A percentile compares a stretch with the other conserved stretches of the same genome.
phyloP scores from a whole-genome alignment of 2,888 invertebrate species.

The Nycteola revayana region DNA sequence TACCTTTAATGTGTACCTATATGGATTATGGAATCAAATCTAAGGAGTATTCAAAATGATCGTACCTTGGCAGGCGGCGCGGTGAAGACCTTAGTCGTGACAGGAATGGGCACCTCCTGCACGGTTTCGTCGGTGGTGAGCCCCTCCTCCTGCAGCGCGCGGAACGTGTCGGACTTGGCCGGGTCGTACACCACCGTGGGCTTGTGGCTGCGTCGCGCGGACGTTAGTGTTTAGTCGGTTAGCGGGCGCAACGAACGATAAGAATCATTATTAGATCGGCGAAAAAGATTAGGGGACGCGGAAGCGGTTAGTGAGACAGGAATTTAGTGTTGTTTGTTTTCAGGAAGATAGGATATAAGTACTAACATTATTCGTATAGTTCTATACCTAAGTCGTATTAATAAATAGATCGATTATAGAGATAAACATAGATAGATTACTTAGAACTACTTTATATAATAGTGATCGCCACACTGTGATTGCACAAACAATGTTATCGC shows the following conservation, averaged over 20 bases:
- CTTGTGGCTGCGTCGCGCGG: conserved; percentile 78
- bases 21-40: too few relatives aligned
- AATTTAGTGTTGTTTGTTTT: conserved; percentile 79
- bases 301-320: conserved; percentile 59
- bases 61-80: conserved; percentile 83
- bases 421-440: conserved; percentile 42
- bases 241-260: conserved; percentile 72
- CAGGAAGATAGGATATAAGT: conserved; percentile 92
- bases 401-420: conserved; percentile 34
- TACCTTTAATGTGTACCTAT: too few relatives aligned
- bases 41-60: too few relatives aligned
- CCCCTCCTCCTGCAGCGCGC: conserved; percentile 91
- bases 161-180: conserved; percentile 93
- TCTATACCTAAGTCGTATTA: conserved; percentile 54
- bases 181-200: conserved; percentile 92
- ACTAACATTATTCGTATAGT: conserved; percentile 84
- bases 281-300: conserved; percentile 54
- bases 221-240: conserved; percentile 78
- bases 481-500: conserved; percentile 48
- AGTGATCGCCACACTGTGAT: conserved; percentile 40
- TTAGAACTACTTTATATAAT: conserved; percentile 35
- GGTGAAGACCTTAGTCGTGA: conserved; percentile 89
- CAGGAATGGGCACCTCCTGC: conserved; percentile 87
- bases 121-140: conserved; percentile 84
- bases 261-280: conserved; percentile 67